Evolutionary conservation across 2,888 invertebrate genomes (phyloP).

Genomic region (Drosophila mulleri): DNA sequence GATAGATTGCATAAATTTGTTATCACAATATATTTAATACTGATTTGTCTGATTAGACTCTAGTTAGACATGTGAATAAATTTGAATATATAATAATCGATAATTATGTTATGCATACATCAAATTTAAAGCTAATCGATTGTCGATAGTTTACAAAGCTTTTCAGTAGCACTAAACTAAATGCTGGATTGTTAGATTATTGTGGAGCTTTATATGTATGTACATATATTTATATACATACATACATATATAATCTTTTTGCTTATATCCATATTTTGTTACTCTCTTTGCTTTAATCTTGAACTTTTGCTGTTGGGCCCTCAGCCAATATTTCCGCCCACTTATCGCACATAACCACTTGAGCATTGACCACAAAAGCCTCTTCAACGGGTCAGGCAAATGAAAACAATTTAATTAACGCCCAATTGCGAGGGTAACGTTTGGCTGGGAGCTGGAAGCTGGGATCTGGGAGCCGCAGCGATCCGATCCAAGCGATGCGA

Average conservation of each 20-base stretch:
- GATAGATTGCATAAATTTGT: not conserved
- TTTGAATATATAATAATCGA: not conserved
- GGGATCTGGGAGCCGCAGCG: not conserved
- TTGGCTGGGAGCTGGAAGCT: not conserved
- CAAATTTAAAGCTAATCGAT: too few species aligned
- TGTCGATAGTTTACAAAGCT: not conserved
- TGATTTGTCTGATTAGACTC: not conserved
- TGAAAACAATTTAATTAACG: conserved; percentile 77
- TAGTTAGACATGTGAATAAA: not conserved
- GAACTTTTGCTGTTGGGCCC: conserved; percentile 30
- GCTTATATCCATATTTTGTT: not conserved
- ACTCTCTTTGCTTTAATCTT: conserved; percentile 19
- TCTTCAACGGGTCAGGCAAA: conserved; percentile 41
- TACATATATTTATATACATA: not conserved
- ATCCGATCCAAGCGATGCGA: conserved; percentile 10
- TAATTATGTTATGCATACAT: not conserved
- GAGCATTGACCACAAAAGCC: conserved; percentile 47
- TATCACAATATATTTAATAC: too few species aligned
- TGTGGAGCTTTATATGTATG: not conserved
- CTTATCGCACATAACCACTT: conserved; percentile 49
- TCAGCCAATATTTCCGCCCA: conserved; percentile 46
- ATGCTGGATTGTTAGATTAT: not conserved
- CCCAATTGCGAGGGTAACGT: conserved; percentile 52
- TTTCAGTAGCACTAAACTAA: not conserved
- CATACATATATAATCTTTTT: not conserved